These are phyloP conservation scores for Aptenodytes patagonicus DNA, from an alignment of 2,113 vertebrate genomes.

Conservation along the genomic window DNA sequence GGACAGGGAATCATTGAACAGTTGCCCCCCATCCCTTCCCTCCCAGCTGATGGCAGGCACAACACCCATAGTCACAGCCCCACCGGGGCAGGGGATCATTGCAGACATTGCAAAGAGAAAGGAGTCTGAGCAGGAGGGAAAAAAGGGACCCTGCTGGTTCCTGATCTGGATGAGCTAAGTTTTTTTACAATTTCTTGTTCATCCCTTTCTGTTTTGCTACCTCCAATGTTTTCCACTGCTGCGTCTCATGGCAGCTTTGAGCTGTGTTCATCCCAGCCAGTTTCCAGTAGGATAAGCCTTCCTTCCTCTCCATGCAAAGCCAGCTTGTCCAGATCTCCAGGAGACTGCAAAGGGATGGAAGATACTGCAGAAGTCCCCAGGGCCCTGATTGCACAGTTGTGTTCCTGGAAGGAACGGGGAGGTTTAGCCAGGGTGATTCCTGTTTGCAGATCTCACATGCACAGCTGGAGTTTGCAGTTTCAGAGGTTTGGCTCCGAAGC, in stretches of 20 bases:
- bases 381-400: fast-evolving
- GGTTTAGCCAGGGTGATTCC: not conserved
- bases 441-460: not conserved
- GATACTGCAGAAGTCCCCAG: not conserved
- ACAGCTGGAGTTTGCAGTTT: not conserved
- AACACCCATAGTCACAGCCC: not conserved
- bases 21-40: not conserved
- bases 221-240: not conserved
- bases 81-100: too few species aligned
- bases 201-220: not conserved
- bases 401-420: not conserved
- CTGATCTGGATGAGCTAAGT: not conserved
- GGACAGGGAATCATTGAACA: fast-evolving
- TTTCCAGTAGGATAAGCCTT: not conserved
- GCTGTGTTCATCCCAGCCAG: not conserved
- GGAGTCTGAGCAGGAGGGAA: not conserved
- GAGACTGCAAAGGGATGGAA: not conserved
- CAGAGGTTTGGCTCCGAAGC: not conserved
- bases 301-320: not conserved
- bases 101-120: not conserved
- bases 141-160: not conserved
- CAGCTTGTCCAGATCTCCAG: not conserved
- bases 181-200: not conserved
- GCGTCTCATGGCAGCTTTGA: not conserved
- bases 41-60: not conserved